Conservation (phyloP, 2,113 vertebrate genomes). For the Cebus imitator region DNA sequence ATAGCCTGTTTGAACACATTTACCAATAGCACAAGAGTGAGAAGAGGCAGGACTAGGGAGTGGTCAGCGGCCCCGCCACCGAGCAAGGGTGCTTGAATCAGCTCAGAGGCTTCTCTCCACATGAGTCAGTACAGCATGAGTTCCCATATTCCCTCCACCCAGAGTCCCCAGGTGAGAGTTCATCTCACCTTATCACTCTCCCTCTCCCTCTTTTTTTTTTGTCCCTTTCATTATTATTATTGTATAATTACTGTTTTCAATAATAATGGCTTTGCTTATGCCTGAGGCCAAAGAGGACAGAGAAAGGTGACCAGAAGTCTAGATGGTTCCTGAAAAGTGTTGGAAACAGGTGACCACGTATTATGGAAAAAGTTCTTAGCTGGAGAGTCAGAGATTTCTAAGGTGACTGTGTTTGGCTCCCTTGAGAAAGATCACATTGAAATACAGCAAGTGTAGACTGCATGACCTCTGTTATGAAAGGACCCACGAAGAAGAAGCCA, state of each 20-base stretch:
- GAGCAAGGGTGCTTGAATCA: neutral
- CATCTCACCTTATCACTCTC: too few relatives aligned
- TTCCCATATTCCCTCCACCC: too few relatives aligned
- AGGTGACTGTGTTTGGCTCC: neutral
- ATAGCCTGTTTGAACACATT: neutral
- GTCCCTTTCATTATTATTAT: too few relatives aligned
- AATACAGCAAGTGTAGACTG: rapidly evolving
- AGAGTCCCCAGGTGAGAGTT: too few relatives aligned
- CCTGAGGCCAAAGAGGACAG: neutral
- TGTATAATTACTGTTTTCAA: too few relatives aligned
- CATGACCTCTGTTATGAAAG: neutral
- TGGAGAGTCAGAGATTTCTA: rapidly evolving
- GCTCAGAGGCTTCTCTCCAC: too few relatives aligned
- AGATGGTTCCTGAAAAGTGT: too few relatives aligned
- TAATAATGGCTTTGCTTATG: too few relatives aligned
- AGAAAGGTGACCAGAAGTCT: neutral
- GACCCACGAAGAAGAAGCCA: neutral
- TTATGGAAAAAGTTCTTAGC: neutral
- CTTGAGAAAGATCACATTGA: neutral
- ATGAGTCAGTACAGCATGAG: too few relatives aligned
- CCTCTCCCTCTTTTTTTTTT: too few relatives aligned
- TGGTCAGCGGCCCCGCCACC: neutral
- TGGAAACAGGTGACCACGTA: neutral
- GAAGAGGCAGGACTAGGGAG: neutral
- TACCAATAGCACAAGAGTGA: neutral